Evolutionary conservation across 30 jellyfish, hydroid and myxozoan genomes (phyloP), one percentile per base, ranked within the genome.

Genomic region (Euphysa ruthae): DNA sequence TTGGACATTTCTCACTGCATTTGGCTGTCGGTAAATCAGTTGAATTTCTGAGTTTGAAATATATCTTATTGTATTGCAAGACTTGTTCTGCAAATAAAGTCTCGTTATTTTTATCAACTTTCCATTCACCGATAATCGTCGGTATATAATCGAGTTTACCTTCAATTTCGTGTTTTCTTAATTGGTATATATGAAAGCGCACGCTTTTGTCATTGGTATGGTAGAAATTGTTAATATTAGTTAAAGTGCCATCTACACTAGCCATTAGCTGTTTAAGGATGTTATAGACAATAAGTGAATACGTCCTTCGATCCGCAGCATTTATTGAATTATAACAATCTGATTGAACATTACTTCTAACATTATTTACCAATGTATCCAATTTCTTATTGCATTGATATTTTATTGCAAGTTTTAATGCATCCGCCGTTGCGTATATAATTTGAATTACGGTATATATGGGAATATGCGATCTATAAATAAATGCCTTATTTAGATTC

Each of bases 1-100:
- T 31, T n/a, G 56, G 38, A 42, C 96, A 85, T 6, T 92, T 84
- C 50, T 34, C 44, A 3, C 93, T 57, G 55, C 96, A 85, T 5
- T 54, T 1, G 3, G 96, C 82, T 8, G 10, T 5, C 18, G 60
- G 60, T 8, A 46, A 10, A n/a, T n/a, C 6, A n/a, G 6, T 10
- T 2, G 60, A 46, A n/a, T n/a, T n/a, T n/a, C n/a, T n/a, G n/a
- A n/a, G n/a, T n/a, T n/a, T n/a, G n/a, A n/a, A n/a, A n/a, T n/a
- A n/a, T n/a, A n/a, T n/a, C n/a, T n/a, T n/a, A n/a, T n/a, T n/a
- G n/a, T 56, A 3, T 1, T 19, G 1, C n/a, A 56, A 18, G 5
- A 25, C 20, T 25, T 56, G 24, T n/a, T 56, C 1, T 0, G 15
- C 70, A 12, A 43, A 30, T 18, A n/a, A n/a, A n/a, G n/a, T n/a